A percentile compares a stretch with the other conserved stretches of the same genome.
Conservation (phyloP, 2,888 invertebrate species). For the Diaphora mendica region DNA sequence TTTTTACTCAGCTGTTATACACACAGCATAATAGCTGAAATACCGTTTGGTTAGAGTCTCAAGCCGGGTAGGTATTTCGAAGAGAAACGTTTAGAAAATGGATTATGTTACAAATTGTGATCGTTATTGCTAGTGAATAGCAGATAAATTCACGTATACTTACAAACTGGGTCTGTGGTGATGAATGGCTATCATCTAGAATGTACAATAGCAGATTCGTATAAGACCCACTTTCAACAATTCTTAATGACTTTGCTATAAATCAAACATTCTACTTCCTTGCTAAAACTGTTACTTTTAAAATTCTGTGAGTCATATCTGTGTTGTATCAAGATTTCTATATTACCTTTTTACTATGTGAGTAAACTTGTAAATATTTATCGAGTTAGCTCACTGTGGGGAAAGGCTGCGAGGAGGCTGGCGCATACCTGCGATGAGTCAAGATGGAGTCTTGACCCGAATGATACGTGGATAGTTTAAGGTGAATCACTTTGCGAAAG, state of each 20-base stretch:
- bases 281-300: neutral
- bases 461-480: slow-evolving; percentile 62
- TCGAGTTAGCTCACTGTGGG: slow-evolving; percentile 34
- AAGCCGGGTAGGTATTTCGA: no score
- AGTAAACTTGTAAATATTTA: slow-evolving; percentile 40
- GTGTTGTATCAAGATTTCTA: slow-evolving; percentile 2
- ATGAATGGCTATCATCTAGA: slow-evolving; percentile 2
- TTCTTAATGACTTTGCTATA: slow-evolving; percentile 1
- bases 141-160: neutral
- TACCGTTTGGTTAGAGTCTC: neutral
- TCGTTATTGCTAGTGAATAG: neutral
- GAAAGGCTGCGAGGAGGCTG: slow-evolving; percentile 47
- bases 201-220: slow-evolving; percentile 4
- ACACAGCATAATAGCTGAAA: neutral
- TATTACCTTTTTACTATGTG: slow-evolving; percentile 1
- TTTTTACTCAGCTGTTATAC: no score
- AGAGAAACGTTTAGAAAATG: no score
- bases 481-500: slow-evolving; percentile 57
- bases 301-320: neutral
- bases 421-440: slow-evolving; percentile 59
- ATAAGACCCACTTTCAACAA: slow-evolving; percentile 9
- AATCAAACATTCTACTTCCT: neutral
- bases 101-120: no score
- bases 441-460: slow-evolving; percentile 61
- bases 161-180: neutral